Evolutionary conservation across 2,113 vertebrate genomes (phyloP).

Genomic region (Marmota monax): DNA sequence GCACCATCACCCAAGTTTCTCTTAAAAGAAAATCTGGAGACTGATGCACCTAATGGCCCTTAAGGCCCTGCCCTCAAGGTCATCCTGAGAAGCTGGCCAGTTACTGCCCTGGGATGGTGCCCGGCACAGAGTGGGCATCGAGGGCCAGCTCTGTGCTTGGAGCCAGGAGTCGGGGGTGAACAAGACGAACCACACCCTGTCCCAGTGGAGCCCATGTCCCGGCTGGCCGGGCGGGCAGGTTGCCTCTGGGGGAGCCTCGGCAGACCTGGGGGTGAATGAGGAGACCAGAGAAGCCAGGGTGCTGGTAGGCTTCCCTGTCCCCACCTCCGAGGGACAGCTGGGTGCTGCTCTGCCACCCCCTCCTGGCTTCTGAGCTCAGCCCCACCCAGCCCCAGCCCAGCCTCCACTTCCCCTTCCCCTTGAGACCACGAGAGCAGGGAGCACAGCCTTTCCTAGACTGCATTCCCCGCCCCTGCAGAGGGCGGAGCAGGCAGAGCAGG

Average conservation of each 20-base stretch:
- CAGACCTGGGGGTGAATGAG: background rate
- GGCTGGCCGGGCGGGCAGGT: background rate
- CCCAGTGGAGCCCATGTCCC: background rate
- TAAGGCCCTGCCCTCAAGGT: background rate
- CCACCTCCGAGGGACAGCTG: background rate
- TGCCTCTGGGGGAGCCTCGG: background rate
- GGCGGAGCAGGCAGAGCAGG: too few species aligned
- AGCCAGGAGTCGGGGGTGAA: background rate
- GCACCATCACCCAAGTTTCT: background rate
- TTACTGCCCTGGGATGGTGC: rapidly evolving
- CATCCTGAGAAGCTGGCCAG: background rate
- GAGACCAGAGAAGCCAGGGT: background rate
- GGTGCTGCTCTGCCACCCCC: background rate
- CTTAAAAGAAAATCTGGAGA: background rate
- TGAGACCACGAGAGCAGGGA: background rate
- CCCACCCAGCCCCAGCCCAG: background rate
- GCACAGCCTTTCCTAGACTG: background rate
- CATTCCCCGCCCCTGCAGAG: too few species aligned
- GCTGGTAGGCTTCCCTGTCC: too few species aligned
- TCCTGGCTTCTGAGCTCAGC: conserved; percentile 49
- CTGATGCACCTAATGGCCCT: background rate
- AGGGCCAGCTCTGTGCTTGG: background rate
- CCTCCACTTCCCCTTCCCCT: conserved; percentile 58
- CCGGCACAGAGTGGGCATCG: background rate
- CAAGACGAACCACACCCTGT: background rate